Conservation (phyloP, 2,113 vertebrate genomes). For the Brienomyrus longianalis region DNA sequence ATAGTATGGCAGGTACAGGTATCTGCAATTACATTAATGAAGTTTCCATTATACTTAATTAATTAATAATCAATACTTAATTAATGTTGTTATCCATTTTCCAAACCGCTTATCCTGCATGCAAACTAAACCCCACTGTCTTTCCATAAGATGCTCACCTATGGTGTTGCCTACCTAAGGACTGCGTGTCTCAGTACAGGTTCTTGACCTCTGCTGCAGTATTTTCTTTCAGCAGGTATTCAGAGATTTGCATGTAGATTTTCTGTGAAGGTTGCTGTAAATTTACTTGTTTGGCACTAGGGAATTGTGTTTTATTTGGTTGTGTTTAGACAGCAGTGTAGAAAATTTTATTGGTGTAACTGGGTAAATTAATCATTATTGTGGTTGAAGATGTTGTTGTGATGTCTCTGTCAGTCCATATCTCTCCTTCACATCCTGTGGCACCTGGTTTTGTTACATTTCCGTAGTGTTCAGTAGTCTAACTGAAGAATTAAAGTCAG, state of each 20-base stretch:
- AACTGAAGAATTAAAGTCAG: not conserved
- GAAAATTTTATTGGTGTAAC: not conserved
- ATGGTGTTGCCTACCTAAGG: not conserved
- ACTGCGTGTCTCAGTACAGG: not conserved
- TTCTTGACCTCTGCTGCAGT: not conserved
- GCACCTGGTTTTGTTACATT: not conserved
- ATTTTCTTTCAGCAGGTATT: not conserved
- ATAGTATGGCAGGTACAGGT: too few relatives aligned
- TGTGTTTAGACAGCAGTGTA: not conserved
- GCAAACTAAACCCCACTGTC: not conserved
- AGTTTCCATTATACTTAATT: too few relatives aligned
- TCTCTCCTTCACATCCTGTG: not conserved
- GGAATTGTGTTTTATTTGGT: not conserved
- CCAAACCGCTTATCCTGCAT: not conserved
- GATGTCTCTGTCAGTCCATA: not conserved
- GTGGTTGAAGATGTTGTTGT: not conserved
- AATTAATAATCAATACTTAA: too few relatives aligned
- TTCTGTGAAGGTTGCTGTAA: not conserved
- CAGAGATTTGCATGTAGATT: not conserved
- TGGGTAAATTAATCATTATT: not conserved
- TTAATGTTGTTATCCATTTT: too few relatives aligned
- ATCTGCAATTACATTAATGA: too few relatives aligned
- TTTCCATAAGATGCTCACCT: not conserved
- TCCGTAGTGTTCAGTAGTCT: not conserved
- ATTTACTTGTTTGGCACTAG: not conserved